Conservation (phyloP, 2,797 vertebrate species). For the Chaetophractus vellerosus region DNA sequence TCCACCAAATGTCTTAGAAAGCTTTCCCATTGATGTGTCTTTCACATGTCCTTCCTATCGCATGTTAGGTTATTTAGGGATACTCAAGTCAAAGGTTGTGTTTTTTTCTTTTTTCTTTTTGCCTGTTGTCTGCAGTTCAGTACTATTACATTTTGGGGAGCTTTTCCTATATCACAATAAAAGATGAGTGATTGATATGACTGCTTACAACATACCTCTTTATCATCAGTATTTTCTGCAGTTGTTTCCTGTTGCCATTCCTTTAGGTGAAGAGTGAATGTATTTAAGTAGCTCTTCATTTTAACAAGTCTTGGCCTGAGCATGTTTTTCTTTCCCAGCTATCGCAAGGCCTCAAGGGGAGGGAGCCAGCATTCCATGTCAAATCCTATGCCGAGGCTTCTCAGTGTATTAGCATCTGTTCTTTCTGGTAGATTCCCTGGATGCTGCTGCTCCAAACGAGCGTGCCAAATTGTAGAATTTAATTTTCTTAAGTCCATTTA, state of each 20-base stretch:
- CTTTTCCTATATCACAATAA: background rate
- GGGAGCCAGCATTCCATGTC: background rate
- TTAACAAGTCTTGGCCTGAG: background rate
- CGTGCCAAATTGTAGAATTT: background rate
- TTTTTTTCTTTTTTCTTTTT: background rate
- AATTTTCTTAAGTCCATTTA: conserved; percentile 13
- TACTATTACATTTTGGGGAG: background rate
- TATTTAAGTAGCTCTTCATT: too few species aligned
- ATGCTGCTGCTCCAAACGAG: background rate
- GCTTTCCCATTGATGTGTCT: background rate
- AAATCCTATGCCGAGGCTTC: background rate
- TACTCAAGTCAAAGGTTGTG: background rate
- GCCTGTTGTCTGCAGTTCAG: background rate
- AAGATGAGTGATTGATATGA: background rate
- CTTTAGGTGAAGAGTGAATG: background rate
- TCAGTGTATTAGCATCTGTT: background rate
- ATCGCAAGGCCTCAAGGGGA: background rate
- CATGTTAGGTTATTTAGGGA: background rate
- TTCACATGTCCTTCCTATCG: background rate
- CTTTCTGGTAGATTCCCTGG: background rate
- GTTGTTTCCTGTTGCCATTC: accelerated
- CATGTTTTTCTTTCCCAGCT: background rate
- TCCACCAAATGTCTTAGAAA: background rate
- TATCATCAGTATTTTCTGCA: accelerated
- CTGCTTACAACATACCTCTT: accelerated